Evolutionary conservation across 2,113 vertebrate species (phyloP).

Genomic region (Herpetotheres cachinnans): DNA sequence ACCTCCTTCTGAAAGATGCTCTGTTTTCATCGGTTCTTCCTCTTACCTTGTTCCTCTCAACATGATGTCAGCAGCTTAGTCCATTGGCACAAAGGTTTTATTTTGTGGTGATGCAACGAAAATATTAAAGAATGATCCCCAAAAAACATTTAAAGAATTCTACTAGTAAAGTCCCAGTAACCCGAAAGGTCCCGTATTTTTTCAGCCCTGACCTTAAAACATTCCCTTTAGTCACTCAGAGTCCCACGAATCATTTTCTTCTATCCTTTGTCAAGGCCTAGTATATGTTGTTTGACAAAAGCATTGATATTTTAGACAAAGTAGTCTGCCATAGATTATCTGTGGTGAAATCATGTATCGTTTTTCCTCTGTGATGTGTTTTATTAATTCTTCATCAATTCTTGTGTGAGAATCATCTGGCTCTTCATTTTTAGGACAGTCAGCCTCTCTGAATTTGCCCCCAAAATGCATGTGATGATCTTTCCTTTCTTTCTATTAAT

Average conservation of each 20-base stretch:
- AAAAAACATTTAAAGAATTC: background rate
- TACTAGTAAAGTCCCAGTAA: background rate
- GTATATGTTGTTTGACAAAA: background rate
- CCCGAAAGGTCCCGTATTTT: background rate
- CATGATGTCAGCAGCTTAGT: background rate
- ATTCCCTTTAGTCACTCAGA: background rate
- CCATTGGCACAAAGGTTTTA: background rate
- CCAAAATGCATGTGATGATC: background rate
- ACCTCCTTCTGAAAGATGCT: background rate
- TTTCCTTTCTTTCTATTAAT: background rate
- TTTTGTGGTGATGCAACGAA: background rate
- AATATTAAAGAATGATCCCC: background rate
- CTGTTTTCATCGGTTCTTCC: background rate
- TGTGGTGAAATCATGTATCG: accelerated
- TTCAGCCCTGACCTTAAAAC: background rate
- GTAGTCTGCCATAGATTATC: background rate
- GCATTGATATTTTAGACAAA: background rate
- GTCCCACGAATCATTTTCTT: background rate
- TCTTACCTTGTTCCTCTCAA: background rate
- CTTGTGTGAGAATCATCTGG: background rate
- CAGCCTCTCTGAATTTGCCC: background rate
- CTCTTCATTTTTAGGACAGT: background rate
- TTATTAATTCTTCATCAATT: background rate
- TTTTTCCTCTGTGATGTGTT: background rate
- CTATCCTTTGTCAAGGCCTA: background rate